These are phyloP conservation scores for Akabosia matsudoensis DNA, from an alignment of 1,140 invertebrate species.

Conservation along the genomic window DNA sequence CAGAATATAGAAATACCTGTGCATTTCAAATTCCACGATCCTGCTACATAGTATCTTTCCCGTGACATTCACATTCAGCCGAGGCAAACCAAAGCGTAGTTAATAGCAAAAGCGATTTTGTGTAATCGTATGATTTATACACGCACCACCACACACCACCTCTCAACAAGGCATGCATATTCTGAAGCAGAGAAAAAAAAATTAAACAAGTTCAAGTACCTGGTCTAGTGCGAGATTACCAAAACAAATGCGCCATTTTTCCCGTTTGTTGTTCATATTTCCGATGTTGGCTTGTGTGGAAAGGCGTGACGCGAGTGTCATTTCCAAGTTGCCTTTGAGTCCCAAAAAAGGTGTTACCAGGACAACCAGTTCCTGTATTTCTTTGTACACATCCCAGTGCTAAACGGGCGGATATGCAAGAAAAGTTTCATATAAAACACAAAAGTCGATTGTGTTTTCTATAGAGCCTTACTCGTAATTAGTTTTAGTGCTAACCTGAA, in stretches of 20 bases:
- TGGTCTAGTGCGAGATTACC: conserved; percentile 88
- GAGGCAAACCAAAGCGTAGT: no score
- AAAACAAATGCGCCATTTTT: conserved; percentile 77
- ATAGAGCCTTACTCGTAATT: background rate
- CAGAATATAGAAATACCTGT: no score
- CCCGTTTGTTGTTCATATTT: conserved; percentile 63
- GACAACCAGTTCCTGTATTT: conserved; percentile 80
- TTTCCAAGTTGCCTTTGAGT: conserved; percentile 92
- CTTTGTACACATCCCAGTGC: conserved; percentile 73
- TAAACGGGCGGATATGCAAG: background rate
- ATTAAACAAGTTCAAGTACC: conserved; percentile 52
- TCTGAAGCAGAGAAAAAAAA: background rate
- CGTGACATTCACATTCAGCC: no score
- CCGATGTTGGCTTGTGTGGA: conserved; percentile 86
- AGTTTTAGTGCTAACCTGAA: conserved; percentile 61
- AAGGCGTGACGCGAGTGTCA: conserved; percentile 89
- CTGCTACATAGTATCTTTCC: no score
- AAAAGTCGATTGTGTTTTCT: background rate
- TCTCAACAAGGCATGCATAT: no score
- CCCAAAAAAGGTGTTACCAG: conserved; percentile 81
- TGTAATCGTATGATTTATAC: no score
- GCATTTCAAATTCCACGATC: no score
- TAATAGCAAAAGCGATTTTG: no score
- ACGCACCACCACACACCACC: no score
- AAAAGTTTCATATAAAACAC: no score